These are phyloP conservation scores for Podarcis lilfordi DNA, from an alignment of 2,797 vertebrate genomes.

Conservation along the genomic window DNA sequence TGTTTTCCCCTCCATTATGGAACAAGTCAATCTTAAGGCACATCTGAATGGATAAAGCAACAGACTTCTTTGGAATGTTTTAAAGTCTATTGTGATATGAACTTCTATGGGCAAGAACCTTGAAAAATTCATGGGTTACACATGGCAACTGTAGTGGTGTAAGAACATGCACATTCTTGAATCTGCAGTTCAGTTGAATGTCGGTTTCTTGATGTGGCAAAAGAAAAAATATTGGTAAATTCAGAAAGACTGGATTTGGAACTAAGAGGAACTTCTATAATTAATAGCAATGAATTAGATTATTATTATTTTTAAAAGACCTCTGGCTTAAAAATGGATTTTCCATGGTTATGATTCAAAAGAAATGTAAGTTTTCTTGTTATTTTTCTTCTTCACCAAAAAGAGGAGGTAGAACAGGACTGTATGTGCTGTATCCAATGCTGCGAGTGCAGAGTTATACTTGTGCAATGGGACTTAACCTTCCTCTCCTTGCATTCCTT, in stretches of 20 bases:
- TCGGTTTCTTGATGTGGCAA: background rate
- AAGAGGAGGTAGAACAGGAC: background rate
- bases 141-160: background rate
- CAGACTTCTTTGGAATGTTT: background rate
- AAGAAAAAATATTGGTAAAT: background rate
- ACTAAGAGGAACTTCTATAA: background rate
- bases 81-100: background rate
- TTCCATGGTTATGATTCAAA: background rate
- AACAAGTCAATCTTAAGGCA: too few species aligned
- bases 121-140: background rate
- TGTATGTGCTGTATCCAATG: background rate
- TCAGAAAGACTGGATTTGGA: background rate
- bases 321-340: background rate
- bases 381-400: too few species aligned
- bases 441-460: too few species aligned
- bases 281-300: too few species aligned
- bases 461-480: too few species aligned
- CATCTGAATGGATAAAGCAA: background rate
- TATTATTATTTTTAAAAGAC: too few species aligned
- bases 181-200: background rate
- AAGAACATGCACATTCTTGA: background rate
- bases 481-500: too few species aligned
- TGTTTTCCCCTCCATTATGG: too few species aligned
- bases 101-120: background rate
- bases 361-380: background rate